These are phyloP conservation scores for Hypothenemus hampei DNA, from an alignment of 1,140 invertebrate species.

Conservation along the genomic window DNA sequence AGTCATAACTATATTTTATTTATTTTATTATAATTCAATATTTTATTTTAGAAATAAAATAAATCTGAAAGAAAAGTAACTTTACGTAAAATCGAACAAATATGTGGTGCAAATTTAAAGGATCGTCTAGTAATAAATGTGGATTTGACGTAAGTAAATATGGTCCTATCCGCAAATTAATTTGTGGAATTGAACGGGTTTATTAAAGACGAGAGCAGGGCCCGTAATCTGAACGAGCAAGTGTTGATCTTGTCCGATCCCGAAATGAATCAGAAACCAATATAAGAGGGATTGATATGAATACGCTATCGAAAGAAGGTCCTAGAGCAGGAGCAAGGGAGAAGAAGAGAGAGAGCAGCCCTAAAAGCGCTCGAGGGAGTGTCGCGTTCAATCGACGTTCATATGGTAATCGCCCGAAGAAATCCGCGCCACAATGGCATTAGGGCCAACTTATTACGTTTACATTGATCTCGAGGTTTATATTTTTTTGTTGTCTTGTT, in stretches of 20 bases:
- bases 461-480: slow-evolving; percentile 46
- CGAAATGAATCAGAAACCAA: slow-evolving; percentile 46
- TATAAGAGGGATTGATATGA: slow-evolving; percentile 40
- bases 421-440: slow-evolving; percentile 46
- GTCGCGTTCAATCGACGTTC: slow-evolving; percentile 35
- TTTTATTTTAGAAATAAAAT: too few species aligned
- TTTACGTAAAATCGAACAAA: too few species aligned
- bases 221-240: slow-evolving; percentile 29
- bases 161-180: slow-evolving; percentile 26
- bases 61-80: too few species aligned
- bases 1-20: too few species aligned
- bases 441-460: slow-evolving; percentile 47
- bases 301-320: too few species aligned
- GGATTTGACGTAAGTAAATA: too few species aligned
- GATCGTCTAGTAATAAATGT: slow-evolving; percentile 11
- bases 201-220: slow-evolving; percentile 26
- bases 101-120: too few species aligned
- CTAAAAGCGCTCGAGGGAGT: slow-evolving; percentile 28
- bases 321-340: too few species aligned
- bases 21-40: too few species aligned
- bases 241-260: slow-evolving; percentile 45
- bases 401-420: slow-evolving; percentile 46
- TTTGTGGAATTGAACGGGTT: slow-evolving; percentile 19
- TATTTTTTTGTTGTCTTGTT: slow-evolving; percentile 25
- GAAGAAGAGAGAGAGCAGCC: slow-evolving; percentile 29